These are phyloP conservation scores for Plumapathes pennacea DNA, from an alignment of 92 coral and sea anemone species.

Conservation along the genomic window DNA sequence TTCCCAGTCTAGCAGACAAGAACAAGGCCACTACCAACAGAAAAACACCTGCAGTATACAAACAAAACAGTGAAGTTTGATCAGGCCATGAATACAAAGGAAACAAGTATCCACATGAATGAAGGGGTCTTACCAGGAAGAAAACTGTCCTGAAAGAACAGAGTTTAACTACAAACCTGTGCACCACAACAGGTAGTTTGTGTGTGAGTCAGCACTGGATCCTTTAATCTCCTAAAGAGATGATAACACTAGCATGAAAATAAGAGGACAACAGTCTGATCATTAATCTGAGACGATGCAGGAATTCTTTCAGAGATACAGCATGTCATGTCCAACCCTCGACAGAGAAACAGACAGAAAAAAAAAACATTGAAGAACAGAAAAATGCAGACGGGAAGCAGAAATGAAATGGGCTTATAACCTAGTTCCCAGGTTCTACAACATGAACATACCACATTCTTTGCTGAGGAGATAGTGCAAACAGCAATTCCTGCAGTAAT, in stretches of 20 bases:
- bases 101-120: too few relatives aligned
- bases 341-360: too few relatives aligned
- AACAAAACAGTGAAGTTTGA: too few relatives aligned
- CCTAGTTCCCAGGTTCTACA: background rate
- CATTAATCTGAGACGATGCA: too few relatives aligned
- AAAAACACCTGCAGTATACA: conserved; percentile 70
- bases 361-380: too few relatives aligned
- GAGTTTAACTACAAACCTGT: conserved; percentile 44
- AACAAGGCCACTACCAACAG: conserved; percentile 78
- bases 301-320: too few relatives aligned
- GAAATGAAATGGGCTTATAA: too few relatives aligned
- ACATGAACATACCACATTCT: conserved; percentile 63
- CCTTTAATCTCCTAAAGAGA: conserved; percentile 47
- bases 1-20: conserved; percentile 86
- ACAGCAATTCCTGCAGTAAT: conserved; percentile 82
- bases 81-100: too few relatives aligned
- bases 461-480: conserved; percentile 83
- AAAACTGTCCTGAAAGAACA: background rate
- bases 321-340: too few relatives aligned
- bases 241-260: background rate
- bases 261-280: too few relatives aligned
- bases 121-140: background rate
- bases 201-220: conserved; percentile 67
- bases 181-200: conserved; percentile 77
- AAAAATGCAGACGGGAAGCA: too few relatives aligned